A percentile compares a stretch with the other conserved stretches of the same genome.
Conservation (phyloP, 2,113 vertebrate genomes). For the Eptesicus fuscus region DNA sequence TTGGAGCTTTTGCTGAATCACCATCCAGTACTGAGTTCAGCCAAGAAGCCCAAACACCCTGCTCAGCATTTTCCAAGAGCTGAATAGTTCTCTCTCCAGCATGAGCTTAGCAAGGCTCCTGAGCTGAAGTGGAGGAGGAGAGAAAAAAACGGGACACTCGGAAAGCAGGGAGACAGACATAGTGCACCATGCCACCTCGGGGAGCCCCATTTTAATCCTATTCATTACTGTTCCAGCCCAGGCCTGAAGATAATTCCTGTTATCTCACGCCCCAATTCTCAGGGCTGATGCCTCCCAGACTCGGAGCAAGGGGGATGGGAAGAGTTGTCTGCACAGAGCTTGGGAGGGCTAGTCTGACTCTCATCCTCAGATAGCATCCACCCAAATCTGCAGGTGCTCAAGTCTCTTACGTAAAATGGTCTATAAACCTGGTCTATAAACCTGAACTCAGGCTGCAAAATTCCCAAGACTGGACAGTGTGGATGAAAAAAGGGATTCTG, state of each 20-base stretch:
- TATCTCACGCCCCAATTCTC: background rate
- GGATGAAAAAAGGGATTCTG: background rate
- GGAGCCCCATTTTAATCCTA: background rate
- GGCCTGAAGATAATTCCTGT: background rate
- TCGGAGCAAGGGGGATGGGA: background rate
- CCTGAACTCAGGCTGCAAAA: background rate
- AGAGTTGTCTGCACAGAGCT: background rate
- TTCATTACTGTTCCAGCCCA: background rate
- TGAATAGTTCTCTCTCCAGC: conserved; percentile 39
- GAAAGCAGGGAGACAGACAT: background rate
- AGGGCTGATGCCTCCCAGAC: background rate
- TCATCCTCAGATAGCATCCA: background rate
- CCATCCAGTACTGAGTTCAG: conserved; percentile 41
- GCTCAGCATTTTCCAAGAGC: conserved; percentile 67
- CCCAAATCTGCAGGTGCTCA: background rate
- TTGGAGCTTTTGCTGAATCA: conserved; percentile 70
- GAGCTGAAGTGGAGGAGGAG: background rate
- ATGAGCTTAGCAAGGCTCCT: conserved; percentile 14
- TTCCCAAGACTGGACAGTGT: background rate
- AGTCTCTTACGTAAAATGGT: background rate
- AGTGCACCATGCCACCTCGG: background rate
- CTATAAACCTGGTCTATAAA: background rate
- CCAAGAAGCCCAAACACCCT: conserved; percentile 47
- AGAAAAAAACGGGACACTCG: background rate
- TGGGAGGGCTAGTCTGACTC: background rate